Evolutionary conservation across 2,888 invertebrate genomes (phyloP), one percentile per base, ranked within the genome.

Genomic region (Drymonia ruficornis): DNA sequence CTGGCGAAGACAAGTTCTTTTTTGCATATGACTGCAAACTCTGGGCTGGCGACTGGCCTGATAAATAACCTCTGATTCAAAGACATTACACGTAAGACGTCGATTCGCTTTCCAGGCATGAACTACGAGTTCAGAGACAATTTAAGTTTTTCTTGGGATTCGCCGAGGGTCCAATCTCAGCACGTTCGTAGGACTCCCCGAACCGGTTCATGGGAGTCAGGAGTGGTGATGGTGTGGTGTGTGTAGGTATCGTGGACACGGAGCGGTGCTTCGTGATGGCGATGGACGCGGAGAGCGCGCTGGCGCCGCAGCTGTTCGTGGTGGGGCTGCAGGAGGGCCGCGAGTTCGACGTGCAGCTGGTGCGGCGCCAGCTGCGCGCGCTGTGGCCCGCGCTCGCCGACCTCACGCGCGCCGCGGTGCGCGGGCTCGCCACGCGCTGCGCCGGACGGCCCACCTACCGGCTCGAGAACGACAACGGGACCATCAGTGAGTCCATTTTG

Each of bases 231-330:
- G 7, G 23, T 6, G 12, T 43, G 12, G 19, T 1, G 40, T 23
- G 16, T 48, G 11, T 0, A 83, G 97, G 95, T 19, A 98, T 98
- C 61, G 95, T 97, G 56, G 98, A 98, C 86, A 87, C 94, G 15
- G 95, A 95, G 56, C 95, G 97, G 29, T 99, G 99, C 91, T 99
- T 98, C 89, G 94, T 98, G 16, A 97, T 98, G 97, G 96, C 97
- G 0, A 90, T 99, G 78, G 96, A 98, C 89, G 94, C 96, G 31
- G 93, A 94, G 34, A 90, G 94, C 54, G 96, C 98, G 61, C 88
- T 97, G 75, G 95, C 96, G 42, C 99, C 99, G 4, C 74, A 69
- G 38, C 56, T 74, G 67, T 76, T 90, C 58, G 67, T 83, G 67
- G 38, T 76, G 49, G 95, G 94, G 67, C 96, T 96, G 73, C 94